Conservation (phyloP, 2,797 vertebrate genomes). For the Ptychadena robeensis region DNA sequence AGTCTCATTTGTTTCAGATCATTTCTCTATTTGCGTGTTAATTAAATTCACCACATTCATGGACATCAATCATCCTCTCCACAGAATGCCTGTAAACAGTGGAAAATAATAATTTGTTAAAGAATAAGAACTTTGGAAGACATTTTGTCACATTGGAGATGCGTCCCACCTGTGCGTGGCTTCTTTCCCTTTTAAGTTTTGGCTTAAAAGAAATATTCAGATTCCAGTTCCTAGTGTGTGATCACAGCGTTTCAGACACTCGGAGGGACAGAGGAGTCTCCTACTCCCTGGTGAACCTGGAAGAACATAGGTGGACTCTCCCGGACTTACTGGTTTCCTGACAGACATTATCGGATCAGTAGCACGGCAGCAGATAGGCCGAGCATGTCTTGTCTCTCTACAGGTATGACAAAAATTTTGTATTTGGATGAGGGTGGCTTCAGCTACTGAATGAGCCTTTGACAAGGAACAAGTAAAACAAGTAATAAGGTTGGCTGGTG, state of each 20-base stretch:
- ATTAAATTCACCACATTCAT: neutral
- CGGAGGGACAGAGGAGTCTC: conserved; percentile 1
- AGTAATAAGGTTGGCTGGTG: too few species aligned
- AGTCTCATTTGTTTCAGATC: neutral
- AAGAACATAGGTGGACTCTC: neutral
- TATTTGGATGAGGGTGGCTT: too few species aligned
- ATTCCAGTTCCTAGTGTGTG: neutral
- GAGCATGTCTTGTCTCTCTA: too few species aligned
- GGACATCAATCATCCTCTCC: conserved; percentile 7
- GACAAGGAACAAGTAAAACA: too few species aligned
- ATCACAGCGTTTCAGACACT: neutral
- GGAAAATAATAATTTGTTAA: conserved; percentile 55
- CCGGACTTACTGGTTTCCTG: too few species aligned
- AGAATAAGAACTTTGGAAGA: conserved; percentile 13
- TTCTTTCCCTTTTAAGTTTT: conserved; percentile 24
- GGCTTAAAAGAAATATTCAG: conserved; percentile 25
- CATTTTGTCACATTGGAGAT: conserved; percentile 28
- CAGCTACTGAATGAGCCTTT: too few species aligned
- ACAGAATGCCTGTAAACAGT: conserved; percentile 6
- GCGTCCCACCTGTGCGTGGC: conserved; percentile 30
- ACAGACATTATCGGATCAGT: too few species aligned
- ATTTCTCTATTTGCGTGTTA: too few species aligned
- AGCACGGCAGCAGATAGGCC: too few species aligned
- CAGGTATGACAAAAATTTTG: too few species aligned
- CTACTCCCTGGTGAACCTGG: neutral